phyloP scores from a whole-genome alignment of 2,797 vertebrate genomes.

The Lepilemur ruficaudatus region DNA sequence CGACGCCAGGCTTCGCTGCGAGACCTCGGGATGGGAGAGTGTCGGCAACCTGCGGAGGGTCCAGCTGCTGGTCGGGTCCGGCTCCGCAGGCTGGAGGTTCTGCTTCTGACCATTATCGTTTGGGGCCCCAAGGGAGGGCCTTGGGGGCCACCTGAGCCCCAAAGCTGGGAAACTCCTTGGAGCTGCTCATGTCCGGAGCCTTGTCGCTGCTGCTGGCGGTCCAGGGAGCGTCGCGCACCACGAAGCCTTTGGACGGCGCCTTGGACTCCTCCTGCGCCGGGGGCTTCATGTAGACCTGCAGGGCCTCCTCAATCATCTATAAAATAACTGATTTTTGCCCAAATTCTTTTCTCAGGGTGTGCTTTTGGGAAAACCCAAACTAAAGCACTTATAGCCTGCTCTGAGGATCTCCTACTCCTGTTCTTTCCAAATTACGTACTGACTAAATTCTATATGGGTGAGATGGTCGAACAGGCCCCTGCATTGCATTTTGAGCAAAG shows the following conservation, averaged over 20 bases:
- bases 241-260: conserved; percentile 96
- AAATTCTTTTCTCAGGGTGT: background rate
- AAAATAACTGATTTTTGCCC: background rate
- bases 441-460: background rate
- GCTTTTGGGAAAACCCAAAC: background rate
- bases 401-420: background rate
- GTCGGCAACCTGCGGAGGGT: conserved; percentile 76
- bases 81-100: conserved; percentile 84
- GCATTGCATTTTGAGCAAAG: background rate
- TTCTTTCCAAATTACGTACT: background rate
- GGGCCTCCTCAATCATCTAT: conserved; percentile 84
- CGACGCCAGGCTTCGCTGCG: conserved; percentile 82
- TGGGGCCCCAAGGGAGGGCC: conserved; percentile 98
- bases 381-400: background rate
- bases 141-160: conserved; percentile 95
- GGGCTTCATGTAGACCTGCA: conserved; percentile 95
- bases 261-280: conserved; percentile 90
- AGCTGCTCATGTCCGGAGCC: conserved; percentile 99
- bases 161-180: conserved; percentile 99
- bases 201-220: conserved; percentile 90
- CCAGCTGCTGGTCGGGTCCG: conserved; percentile 82
- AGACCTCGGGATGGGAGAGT: conserved; percentile 82
- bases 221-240: conserved; percentile 99
- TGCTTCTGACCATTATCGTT: conserved; percentile 92
- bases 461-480: background rate